Conservation (phyloP, 2,797 vertebrate genomes). For the Iguana delicatissima region DNA sequence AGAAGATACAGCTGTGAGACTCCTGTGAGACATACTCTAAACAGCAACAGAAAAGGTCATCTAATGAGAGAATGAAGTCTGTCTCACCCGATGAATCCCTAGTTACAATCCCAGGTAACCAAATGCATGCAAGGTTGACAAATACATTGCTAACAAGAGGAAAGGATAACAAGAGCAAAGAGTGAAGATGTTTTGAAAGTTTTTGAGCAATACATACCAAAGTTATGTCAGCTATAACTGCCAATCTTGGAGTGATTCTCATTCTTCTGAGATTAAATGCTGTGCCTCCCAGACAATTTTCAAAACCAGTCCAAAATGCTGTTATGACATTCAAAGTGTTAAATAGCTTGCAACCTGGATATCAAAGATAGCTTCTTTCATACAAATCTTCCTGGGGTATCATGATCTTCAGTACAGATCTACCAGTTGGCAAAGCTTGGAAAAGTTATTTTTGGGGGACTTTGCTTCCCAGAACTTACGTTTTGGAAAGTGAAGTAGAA, state of each 20-base stretch:
- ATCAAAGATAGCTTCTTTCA: not conserved
- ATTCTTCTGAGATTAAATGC: not conserved
- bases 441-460: too few species aligned
- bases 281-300: not conserved
- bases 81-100: not conserved
- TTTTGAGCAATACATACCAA: not conserved
- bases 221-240: not conserved
- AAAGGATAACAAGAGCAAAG: not conserved
- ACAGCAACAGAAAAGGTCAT: not conserved
- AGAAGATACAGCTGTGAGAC: not conserved
- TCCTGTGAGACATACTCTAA: not conserved
- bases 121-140: not conserved
- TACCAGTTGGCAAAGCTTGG: too few species aligned
- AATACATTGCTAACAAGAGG: not conserved
- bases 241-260: not conserved
- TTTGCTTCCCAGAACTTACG: too few species aligned
- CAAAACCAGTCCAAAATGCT: not conserved
- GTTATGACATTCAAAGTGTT: not conserved
- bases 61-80: not conserved
- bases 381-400: not conserved
- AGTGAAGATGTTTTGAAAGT: not conserved
- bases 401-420: not conserved
- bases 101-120: not conserved
- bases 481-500: too few species aligned
- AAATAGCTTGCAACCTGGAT: too few species aligned